Evolutionary conservation across 2,797 vertebrate species (phyloP).

Genomic region (Microctenopoma stevenorrisi): DNA sequence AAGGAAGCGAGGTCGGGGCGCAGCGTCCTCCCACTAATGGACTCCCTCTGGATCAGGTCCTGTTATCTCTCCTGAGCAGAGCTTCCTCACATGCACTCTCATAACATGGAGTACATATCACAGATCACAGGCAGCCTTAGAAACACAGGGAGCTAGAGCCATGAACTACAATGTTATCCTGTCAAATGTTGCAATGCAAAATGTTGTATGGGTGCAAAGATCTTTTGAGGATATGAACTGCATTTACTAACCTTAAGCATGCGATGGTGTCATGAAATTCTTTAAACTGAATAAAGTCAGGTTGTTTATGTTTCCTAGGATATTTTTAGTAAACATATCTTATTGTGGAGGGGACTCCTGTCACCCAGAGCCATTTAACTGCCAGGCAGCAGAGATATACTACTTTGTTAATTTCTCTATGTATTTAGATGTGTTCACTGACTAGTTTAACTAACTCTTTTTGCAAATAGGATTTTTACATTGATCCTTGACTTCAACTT

Average conservation of each 20-base stretch:
- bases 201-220: neutral
- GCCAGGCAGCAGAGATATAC: too few species aligned
- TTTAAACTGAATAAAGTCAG: too few species aligned
- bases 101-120: conserved; percentile 48
- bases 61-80: conserved; percentile 78
- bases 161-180: conserved; percentile 14
- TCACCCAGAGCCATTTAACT: too few species aligned
- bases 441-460: too few species aligned
- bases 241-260: neutral
- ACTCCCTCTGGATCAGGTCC: conserved; percentile 64
- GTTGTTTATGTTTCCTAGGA: too few species aligned
- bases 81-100: conserved; percentile 68
- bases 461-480: too few species aligned
- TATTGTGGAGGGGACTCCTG: too few species aligned
- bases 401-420: too few species aligned
- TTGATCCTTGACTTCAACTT: too few species aligned
- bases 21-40: conserved; percentile 67
- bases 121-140: conserved; percentile 34
- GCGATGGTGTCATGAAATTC: too few species aligned
- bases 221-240: conserved; percentile 1
- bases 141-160: conserved; percentile 25
- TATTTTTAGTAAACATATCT: too few species aligned
- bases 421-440: too few species aligned
- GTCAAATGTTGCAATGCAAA: neutral
- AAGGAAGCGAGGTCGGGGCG: conserved; percentile 79